Conservation (phyloP, 2,888 invertebrate genomes). For the Tinea pellionella region DNA sequence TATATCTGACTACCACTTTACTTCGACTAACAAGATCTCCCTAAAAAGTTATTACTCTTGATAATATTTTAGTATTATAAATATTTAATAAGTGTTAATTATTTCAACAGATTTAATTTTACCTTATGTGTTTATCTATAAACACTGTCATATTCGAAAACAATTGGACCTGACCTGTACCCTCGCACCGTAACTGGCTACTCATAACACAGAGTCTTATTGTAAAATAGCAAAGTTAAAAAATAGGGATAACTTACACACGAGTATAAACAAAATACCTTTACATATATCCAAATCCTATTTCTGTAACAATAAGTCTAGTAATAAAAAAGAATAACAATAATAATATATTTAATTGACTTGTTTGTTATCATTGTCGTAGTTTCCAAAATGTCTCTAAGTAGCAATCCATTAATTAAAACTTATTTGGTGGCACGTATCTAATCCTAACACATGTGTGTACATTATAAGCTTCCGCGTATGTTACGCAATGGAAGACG, state of each 20-base stretch:
- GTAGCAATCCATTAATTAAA: conserved; percentile 69
- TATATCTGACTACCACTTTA: conserved; percentile 6
- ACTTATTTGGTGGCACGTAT: conserved; percentile 52
- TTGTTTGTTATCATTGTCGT: conserved; percentile 9
- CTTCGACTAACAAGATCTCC: not conserved
- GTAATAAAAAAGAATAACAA: no score
- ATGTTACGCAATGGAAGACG: conserved; percentile 8
- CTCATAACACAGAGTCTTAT: no score
- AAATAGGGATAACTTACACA: no score
- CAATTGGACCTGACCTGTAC: not conserved
- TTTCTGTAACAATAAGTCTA: no score
- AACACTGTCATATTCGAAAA: not conserved
- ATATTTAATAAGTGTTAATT: no score
- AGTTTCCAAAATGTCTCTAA: conserved; percentile 35
- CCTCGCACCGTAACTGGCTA: no score
- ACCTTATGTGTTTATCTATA: no score
- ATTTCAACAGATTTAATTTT: not conserved
- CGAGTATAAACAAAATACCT: no score
- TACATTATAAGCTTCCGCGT: conserved; percentile 2
- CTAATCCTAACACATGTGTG: conserved; percentile 12
- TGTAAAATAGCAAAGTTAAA: no score
- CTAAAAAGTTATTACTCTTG: not conserved
- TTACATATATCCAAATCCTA: no score
- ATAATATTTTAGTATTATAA: not conserved
- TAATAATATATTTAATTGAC: no score